A percentile compares a stretch with the other conserved stretches of the same genome.
These are phyloP conservation scores for Drosophila dunni DNA, from an alignment of 1,140 invertebrate genomes.

Conservation along the genomic window DNA sequence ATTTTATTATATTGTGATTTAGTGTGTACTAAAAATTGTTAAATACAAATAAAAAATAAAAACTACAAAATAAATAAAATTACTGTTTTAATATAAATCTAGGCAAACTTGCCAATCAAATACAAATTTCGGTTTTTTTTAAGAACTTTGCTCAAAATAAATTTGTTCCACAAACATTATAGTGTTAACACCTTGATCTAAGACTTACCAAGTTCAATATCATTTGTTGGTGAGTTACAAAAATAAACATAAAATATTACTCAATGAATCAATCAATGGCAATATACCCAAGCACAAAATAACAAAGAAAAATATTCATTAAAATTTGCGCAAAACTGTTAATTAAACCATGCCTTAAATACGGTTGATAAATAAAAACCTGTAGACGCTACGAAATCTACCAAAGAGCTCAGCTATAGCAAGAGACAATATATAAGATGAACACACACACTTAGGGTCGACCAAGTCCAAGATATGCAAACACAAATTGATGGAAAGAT, in stretches of 20 bases:
- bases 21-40: slow-evolving; percentile 71
- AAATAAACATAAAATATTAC: slow-evolving; percentile 47
- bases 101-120: not conserved
- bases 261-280: slow-evolving; percentile 55
- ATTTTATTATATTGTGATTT: slow-evolving; percentile 83
- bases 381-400: slow-evolving; percentile 17
- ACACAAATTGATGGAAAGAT: slow-evolving; percentile 37
- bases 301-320: slow-evolving; percentile 24
- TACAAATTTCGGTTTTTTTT: slow-evolving; percentile 13
- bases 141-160: not conserved
- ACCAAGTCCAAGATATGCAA: slow-evolving; percentile 65
- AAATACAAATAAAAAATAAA: slow-evolving; percentile 41
- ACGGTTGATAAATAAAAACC: slow-evolving; percentile 42
- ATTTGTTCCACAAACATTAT: slow-evolving; percentile 9
- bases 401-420: slow-evolving; percentile 31
- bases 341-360: slow-evolving; percentile 71
- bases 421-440: slow-evolving; percentile 21
- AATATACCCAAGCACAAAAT: not conserved
- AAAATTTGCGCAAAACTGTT: slow-evolving; percentile 50
- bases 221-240: slow-evolving; percentile 18
- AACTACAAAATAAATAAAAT: slow-evolving; percentile 7
- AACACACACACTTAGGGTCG: slow-evolving; percentile 38
- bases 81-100: slow-evolving; percentile 1
- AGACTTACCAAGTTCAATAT: slow-evolving; percentile 51
- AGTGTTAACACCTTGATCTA: slow-evolving; percentile 14